Conservation (phyloP, 2,113 vertebrate species). For the Colius striatus region DNA sequence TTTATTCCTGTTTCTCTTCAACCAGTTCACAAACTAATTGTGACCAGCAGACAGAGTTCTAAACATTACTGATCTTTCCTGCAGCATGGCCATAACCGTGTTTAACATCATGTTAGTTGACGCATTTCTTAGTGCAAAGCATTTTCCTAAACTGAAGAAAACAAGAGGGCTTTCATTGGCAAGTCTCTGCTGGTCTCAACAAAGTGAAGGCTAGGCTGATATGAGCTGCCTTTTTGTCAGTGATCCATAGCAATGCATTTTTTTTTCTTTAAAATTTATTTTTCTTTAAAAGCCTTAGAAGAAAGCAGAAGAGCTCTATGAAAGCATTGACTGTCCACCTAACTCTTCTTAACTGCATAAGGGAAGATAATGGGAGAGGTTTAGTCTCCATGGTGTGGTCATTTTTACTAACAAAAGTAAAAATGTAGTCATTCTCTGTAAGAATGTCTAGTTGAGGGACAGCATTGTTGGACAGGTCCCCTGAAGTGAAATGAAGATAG, state of each 20-base stretch:
- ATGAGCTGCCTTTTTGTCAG: background rate
- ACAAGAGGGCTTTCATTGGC: background rate
- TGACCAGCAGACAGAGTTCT: background rate
- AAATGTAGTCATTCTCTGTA: background rate
- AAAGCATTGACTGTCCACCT: background rate
- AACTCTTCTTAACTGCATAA: background rate
- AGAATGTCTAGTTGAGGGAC: background rate
- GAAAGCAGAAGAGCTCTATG: background rate
- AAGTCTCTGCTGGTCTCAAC: background rate
- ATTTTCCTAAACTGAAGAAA: background rate
- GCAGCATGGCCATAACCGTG: background rate
- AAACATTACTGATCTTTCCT: background rate
- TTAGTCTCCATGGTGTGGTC: background rate
- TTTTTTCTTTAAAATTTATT: background rate
- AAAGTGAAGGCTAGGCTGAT: background rate
- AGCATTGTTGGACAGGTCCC: rapidly evolving
- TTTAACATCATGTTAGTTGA: background rate
- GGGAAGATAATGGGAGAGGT: background rate
- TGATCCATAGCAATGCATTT: background rate
- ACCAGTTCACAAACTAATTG: background rate
- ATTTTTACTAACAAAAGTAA: background rate
- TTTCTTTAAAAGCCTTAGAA: background rate
- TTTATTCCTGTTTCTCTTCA: background rate
- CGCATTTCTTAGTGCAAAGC: background rate
- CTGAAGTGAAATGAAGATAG: background rate